Conservation (phyloP, 2,113 vertebrate species). For the Dicrurus megarhynchus region DNA sequence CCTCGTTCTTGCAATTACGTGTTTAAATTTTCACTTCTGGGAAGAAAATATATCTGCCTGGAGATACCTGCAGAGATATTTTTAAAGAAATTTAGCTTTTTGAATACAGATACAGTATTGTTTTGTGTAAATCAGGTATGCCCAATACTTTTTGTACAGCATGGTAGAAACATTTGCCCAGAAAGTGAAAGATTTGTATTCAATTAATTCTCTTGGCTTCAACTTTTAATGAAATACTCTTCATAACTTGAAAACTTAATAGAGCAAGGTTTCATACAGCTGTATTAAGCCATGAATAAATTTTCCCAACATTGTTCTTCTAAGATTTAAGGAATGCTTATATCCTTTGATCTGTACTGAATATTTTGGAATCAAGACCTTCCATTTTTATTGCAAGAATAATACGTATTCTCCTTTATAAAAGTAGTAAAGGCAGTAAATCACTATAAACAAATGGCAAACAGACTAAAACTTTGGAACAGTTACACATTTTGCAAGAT, state of each 20-base stretch:
- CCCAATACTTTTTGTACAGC: not conserved
- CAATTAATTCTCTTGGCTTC: not conserved
- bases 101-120: not conserved
- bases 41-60: not conserved
- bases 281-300: not conserved
- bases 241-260: not conserved
- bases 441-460: not conserved
- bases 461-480: not conserved
- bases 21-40: not conserved
- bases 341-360: not conserved
- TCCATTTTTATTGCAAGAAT: not conserved
- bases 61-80: not conserved
- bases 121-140: not conserved
- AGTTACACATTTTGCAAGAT: not conserved
- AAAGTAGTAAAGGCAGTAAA: not conserved
- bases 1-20: not conserved
- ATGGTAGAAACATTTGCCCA: not conserved
- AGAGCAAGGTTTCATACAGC: not conserved
- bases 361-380: not conserved
- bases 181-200: not conserved
- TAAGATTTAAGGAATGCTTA: not conserved
- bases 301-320: not conserved
- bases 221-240: not conserved
- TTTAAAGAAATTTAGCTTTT: not conserved
- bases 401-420: not conserved